Conservation (phyloP, 1,140 invertebrate genomes). For the Agrilus planipennis region DNA sequence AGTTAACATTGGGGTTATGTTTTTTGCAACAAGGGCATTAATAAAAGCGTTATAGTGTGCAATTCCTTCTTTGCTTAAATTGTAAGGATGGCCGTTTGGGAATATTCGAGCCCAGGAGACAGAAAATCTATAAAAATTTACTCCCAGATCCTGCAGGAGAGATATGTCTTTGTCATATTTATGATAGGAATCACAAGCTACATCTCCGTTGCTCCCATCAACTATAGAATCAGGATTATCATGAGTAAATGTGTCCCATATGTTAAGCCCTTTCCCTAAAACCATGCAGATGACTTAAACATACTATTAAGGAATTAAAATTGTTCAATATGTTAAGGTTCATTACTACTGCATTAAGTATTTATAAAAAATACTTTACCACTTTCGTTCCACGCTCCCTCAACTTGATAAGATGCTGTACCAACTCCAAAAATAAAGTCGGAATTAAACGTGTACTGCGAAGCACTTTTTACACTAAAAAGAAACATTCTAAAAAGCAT, state of each 20-base stretch:
- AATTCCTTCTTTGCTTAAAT: conserved; percentile 45
- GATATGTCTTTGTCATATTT: conserved; percentile 38
- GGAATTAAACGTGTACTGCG: no score
- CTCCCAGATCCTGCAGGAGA: conserved; percentile 35
- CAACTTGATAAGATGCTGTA: conserved; percentile 32
- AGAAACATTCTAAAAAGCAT: no score
- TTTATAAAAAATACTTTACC: conserved; percentile 27
- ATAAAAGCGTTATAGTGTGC: conserved; percentile 51
- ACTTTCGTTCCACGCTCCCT: conserved; percentile 41
- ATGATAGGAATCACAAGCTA: conserved; percentile 39
- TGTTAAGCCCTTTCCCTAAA: conserved; percentile 26
- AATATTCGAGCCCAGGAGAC: conserved; percentile 48
- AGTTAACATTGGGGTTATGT: conserved; percentile 48
- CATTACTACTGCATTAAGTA: no score
- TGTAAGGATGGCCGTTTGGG: conserved; percentile 37
- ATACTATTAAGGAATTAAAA: not conserved
- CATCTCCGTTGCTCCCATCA: conserved; percentile 37
- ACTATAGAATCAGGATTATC: conserved; percentile 19
- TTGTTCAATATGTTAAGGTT: no score
- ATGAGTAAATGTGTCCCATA: conserved; percentile 33
- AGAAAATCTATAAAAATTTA: conserved; percentile 46
- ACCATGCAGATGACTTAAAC: not conserved
- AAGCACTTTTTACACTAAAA: no score
- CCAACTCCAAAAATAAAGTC: no score
- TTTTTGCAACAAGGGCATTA: conserved; percentile 35